Evolutionary conservation across 2,888 invertebrate species (phyloP), one percentile per base, ranked within the genome.

Genomic region (Agriotes lineatus): DNA sequence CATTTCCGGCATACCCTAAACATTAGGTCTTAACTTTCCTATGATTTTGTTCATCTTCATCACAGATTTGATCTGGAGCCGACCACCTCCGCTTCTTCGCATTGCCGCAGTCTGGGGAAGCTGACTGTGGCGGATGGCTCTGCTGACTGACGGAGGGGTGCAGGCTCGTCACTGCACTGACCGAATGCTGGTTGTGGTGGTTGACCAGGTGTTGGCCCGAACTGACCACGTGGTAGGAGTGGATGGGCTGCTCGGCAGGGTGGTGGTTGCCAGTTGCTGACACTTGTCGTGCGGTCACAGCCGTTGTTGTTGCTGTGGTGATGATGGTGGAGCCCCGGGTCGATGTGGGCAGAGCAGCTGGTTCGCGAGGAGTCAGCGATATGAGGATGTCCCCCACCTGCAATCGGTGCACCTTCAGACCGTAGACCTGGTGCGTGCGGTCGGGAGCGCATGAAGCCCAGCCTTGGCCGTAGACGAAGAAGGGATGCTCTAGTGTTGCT

Each of bases 351-450:
- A 18, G 19, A 6, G 71, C 33, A 79, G 75, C 22, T 50, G 79
- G 61, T 74, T 88, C 88, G 50, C 90, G 86, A 16, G 90, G 89
- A 56, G 93, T 93, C 58, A 96, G 85, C 1, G 96, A 95, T 71
- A 96, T 92, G 82, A 96, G 93, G 62, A 95, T 91, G 82, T 96
- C 96, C 30, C 96, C 96, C n/a, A 96, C 95, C 81, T 92, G 91
- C 76, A 96, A 86, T 79, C 90, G 88, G 78, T 93, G 91, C 78
- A 96, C 96, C 74, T 90, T 89, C 57, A 96, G 87, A 30, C 93
- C 93, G 83, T 93, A 95, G 72, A 90, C 87, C 77, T 89, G 89
- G 69, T 91, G 84, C 18, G 95, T 94, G 77, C 90, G 87, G 75
- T 93, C 92, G 0, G 96, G 95, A 80, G 89, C 89, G 81, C 91